These are phyloP conservation scores for Tetragonisca angustula DNA, from an alignment of 2,888 invertebrate genomes.

Conservation along the genomic window DNA sequence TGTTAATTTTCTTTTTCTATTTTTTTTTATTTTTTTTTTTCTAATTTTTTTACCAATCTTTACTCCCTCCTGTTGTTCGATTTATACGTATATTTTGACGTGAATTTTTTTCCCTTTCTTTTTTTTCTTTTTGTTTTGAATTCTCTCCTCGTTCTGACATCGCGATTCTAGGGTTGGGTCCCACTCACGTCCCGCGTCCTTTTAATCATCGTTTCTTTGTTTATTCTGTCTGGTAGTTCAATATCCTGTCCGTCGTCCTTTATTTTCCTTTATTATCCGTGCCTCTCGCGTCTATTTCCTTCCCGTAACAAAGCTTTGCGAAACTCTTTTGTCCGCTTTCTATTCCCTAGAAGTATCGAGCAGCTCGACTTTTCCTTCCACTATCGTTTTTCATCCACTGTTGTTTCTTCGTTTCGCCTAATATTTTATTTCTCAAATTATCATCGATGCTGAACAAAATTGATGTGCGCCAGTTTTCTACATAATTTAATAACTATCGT, in stretches of 20 bases:
- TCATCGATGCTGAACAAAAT: background rate
- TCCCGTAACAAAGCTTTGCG: slow-evolving; percentile 36
- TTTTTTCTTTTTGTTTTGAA: slow-evolving; percentile 58
- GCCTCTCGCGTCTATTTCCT: background rate
- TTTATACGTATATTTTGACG: slow-evolving; percentile 9
- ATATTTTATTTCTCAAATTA: background rate
- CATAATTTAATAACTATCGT: slow-evolving; percentile 1
- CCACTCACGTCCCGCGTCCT: background rate
- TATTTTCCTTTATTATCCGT: background rate
- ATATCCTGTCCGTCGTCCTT: background rate
- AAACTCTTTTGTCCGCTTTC: slow-evolving; percentile 17
- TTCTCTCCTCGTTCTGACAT: slow-evolving; percentile 66
- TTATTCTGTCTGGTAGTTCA: background rate
- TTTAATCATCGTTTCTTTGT: no score
- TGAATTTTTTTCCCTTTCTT: slow-evolving; percentile 34
- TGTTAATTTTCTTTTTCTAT: no score
- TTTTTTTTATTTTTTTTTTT: no score
- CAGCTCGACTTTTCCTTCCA: slow-evolving; percentile 52
- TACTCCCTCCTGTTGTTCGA: background rate
- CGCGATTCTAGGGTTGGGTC: slow-evolving; percentile 60
- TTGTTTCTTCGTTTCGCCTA: background rate
- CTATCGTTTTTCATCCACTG: slow-evolving; percentile 7
- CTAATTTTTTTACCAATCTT: background rate
- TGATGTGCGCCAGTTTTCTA: background rate
- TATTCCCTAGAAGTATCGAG: background rate